Percentiles rank a stretch among this genome's conserved stretches.
phyloP scores from a whole-genome alignment of 2,113 vertebrate genomes.

The Vimba vimba region DNA sequence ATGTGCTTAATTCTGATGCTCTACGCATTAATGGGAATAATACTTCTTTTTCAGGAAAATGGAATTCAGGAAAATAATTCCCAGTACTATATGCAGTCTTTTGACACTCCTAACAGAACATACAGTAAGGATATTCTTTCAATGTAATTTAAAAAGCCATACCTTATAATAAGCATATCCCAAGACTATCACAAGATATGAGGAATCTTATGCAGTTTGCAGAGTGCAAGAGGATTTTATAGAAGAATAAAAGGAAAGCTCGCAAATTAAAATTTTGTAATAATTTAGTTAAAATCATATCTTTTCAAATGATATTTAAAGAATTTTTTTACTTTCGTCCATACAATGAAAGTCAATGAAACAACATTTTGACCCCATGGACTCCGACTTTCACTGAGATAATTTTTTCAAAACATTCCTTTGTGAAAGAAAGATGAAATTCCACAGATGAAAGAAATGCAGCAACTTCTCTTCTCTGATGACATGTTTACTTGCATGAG shows the following conservation, averaged over 20 bases:
- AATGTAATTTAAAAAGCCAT: not conserved
- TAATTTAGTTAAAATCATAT: too few relatives aligned
- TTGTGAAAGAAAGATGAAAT: too few relatives aligned
- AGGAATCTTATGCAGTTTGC: not conserved
- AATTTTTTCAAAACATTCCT: too few relatives aligned
- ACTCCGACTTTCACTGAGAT: too few relatives aligned
- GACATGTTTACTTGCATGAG: too few relatives aligned
- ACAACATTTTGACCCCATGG: too few relatives aligned
- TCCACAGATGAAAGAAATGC: too few relatives aligned
- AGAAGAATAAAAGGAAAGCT: too few relatives aligned
- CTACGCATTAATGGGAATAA: conserved; percentile 25
- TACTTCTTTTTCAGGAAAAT: conserved; percentile 43
- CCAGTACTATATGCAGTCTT: not conserved
- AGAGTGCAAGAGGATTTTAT: not conserved
- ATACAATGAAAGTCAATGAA: not conserved
- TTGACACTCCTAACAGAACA: not conserved
- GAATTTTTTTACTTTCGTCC: not conserved
- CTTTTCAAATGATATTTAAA: too few relatives aligned
- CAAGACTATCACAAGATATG: conserved; percentile 8
- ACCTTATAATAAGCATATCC: not conserved
- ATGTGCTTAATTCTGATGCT: conserved; percentile 14
- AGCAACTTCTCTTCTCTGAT: too few relatives aligned
- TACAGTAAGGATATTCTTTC: not conserved
- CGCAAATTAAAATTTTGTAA: too few relatives aligned
- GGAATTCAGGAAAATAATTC: conserved; percentile 7